Percentiles rank a stretch among this genome's conserved stretches.
These are phyloP conservation scores for Sylvilagus bachmani DNA, from an alignment of 2,113 vertebrate species.

Conservation along the genomic window DNA sequence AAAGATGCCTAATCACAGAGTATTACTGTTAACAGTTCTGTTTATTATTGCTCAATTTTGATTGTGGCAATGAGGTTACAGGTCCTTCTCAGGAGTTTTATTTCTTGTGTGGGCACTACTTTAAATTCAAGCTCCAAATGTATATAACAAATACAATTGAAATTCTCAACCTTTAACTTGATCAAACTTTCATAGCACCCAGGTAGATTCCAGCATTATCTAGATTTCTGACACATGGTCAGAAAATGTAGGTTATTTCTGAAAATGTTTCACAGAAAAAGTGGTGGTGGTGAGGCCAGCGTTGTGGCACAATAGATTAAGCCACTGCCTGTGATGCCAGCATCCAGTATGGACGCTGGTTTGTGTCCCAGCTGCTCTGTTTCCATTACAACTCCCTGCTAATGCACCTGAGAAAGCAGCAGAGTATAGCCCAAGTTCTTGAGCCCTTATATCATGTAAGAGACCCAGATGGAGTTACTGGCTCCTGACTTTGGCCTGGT, in stretches of 20 bases:
- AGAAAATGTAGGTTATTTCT: background rate
- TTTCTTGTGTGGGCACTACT: background rate
- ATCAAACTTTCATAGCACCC: background rate
- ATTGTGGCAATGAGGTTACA: background rate
- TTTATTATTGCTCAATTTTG: background rate
- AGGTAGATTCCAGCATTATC: background rate
- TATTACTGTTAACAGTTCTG: conserved; percentile 22
- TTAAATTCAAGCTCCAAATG: conserved; percentile 24
- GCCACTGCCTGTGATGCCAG: too few species aligned
- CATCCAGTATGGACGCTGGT: too few species aligned
- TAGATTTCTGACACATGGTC: background rate
- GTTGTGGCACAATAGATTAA: too few species aligned
- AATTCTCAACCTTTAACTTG: conserved; percentile 5
- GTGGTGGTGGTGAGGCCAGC: background rate
- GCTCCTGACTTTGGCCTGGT: too few species aligned
- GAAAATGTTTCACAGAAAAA: background rate
- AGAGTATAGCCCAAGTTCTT: too few species aligned
- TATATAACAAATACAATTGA: background rate
- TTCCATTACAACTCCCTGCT: too few species aligned
- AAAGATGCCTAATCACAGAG: background rate
- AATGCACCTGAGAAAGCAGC: too few species aligned
- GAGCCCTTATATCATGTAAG: too few species aligned
- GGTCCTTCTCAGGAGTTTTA: background rate
- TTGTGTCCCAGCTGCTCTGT: too few species aligned
- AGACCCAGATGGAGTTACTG: too few species aligned